A percentile compares a stretch with the other conserved stretches of the same genome.
Evolutionary conservation across 2,888 invertebrate genomes (phyloP).

Genomic region (Adelognathus sp.): DNA sequence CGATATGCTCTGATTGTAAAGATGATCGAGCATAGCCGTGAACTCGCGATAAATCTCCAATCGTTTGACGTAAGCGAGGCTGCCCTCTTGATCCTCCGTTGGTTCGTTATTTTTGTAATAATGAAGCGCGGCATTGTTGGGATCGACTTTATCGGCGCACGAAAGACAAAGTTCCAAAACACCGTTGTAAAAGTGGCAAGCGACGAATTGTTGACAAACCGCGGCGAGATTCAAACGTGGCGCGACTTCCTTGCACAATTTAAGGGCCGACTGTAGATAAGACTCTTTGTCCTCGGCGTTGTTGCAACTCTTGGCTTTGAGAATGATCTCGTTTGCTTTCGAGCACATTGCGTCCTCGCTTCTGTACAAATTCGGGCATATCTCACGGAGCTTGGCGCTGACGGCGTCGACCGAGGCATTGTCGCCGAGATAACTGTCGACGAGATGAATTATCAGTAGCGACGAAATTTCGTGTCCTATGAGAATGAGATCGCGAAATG

Average conservation of each 20-base stretch:
- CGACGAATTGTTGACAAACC: constrained; percentile 92
- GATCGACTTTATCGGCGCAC: constrained; percentile 94
- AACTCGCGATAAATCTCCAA: constrained; percentile 95
- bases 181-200: constrained; percentile 92
- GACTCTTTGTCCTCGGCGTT: constrained; percentile 90
- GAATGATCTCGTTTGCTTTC: constrained; percentile 95
- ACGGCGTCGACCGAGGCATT: constrained; percentile 97
- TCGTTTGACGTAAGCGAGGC: constrained; percentile 88
- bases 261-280: constrained; percentile 89
- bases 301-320: constrained; percentile 89
- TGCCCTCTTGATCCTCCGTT: constrained; percentile 92
- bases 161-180: constrained; percentile 93
- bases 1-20: constrained; percentile 85
- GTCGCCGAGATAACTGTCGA: constrained; percentile 95
- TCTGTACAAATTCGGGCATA: constrained; percentile 96
- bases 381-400: constrained; percentile 91
- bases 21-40: constrained; percentile 88
- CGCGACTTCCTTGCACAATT: constrained; percentile 94
- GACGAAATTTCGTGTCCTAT: constrained; percentile 90
- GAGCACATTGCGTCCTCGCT: constrained; percentile 98
- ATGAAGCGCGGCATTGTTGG: constrained; percentile 92
- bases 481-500: constrained; percentile 89
- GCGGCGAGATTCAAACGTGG: constrained; percentile 92
- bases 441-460: constrained; percentile 90
- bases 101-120: constrained; percentile 93